Evolutionary conservation across 1,140 invertebrate genomes (phyloP).

Genomic region (Aphaenogaster ashmeadi): DNA sequence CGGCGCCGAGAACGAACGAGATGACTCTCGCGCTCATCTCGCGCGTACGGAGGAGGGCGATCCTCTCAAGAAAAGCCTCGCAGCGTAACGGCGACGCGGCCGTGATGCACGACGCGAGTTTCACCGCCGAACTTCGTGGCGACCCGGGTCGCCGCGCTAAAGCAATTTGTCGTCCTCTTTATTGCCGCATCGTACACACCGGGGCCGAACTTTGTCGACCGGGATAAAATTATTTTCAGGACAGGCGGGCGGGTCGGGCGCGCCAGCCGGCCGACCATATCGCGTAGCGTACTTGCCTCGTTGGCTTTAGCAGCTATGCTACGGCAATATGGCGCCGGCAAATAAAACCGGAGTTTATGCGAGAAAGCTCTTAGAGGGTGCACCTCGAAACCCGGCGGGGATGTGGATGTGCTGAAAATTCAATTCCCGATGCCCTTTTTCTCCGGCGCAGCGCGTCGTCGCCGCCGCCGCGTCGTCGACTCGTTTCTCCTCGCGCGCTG

Average conservation of each 20-base stretch:
- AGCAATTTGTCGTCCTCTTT: slow-evolving; percentile 79
- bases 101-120: slow-evolving; percentile 71
- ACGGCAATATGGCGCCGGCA: slow-evolving; percentile 67
- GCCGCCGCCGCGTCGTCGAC: no score
- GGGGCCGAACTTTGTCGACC: slow-evolving; percentile 64
- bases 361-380: slow-evolving; percentile 72
- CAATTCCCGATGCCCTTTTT: slow-evolving; percentile 62
- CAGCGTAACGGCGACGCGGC: neutral
- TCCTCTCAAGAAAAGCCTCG: slow-evolving; percentile 28
- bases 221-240: slow-evolving; percentile 77
- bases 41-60: neutral
- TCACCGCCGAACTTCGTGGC: slow-evolving; percentile 66
- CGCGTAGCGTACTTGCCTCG: slow-evolving; percentile 41
- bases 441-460: neutral
- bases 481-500: neutral
- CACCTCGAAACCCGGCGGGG: neutral
- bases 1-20: slow-evolving; percentile 5
- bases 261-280: slow-evolving; percentile 38
- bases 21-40: neutral
- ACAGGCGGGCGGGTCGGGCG: slow-evolving; percentile 35
- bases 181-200: slow-evolving; percentile 72
- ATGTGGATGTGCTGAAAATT: slow-evolving; percentile 69
- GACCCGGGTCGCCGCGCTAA: slow-evolving; percentile 61
- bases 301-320: slow-evolving; percentile 56
- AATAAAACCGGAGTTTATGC: slow-evolving; percentile 77